These are phyloP conservation scores for Archocentrus centrarchus DNA, from an alignment of 2,113 vertebrate species.

Conservation along the genomic window DNA sequence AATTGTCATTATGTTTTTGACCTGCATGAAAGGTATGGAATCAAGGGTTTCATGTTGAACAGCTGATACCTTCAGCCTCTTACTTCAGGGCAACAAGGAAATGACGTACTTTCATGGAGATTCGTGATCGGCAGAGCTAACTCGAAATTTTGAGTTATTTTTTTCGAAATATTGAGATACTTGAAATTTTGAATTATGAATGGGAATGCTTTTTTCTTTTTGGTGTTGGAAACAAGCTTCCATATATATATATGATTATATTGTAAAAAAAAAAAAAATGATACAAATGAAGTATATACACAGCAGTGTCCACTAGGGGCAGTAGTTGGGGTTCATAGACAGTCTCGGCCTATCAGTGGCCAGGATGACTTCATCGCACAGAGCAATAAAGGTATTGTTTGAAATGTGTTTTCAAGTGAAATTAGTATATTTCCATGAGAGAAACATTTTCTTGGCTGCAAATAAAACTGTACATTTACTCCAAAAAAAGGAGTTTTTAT, in stretches of 20 bases:
- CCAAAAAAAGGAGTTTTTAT: constrained; percentile 60
- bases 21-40: too few species aligned
- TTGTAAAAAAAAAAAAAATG: background rate
- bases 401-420: background rate
- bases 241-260: background rate
- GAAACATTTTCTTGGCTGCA: background rate
- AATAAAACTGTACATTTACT: constrained; percentile 52
- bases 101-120: too few species aligned
- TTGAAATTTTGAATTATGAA: too few species aligned
- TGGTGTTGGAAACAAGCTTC: too few species aligned
- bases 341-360: background rate
- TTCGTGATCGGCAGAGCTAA: too few species aligned
- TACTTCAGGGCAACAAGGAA: too few species aligned
- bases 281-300: background rate
- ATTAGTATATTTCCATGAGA: background rate
- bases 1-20: too few species aligned
- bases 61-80: too few species aligned
- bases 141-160: too few species aligned
- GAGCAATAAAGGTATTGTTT: background rate
- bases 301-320: background rate
- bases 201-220: too few species aligned
- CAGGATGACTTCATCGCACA: background rate
- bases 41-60: too few species aligned
- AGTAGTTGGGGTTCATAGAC: background rate
- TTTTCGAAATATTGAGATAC: too few species aligned